Base-by-base conservation (phyloP, 2,888 invertebrate species). In the Malthinus flaveolus region DNA sequence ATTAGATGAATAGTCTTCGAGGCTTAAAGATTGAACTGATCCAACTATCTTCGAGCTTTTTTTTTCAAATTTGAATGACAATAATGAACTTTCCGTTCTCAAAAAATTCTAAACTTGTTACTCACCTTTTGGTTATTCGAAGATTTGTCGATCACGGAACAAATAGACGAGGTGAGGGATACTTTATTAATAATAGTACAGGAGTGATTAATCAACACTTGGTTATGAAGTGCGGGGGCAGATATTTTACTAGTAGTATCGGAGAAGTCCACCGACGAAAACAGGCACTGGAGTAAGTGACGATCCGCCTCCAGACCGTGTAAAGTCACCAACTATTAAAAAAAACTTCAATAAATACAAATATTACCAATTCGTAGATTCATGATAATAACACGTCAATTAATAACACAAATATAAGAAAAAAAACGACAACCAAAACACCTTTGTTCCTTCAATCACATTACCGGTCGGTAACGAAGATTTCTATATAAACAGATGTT, bases 241-340 rank as follows among this genome's bases (percentile, higher is more conserved):
- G 85, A 84, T 63, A 85, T 82, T 68, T 86, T 81, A 81, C 84
- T 77, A 72, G 84, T 72, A 65, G 82, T 83, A 72, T 85, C 84
- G 77, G 83, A 88, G 84, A 93, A 91, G 79, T 94, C 90, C 78
- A 95, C 89, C 74, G 88, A 87, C 74, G 94, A 91, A 81, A 96
- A 91, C 80, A 97, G 87, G 83, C 93, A 93, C 85, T 93, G 93
- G 85, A 95, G 88, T 81, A 95, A 88, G 86, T 96, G 95, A 84
- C 95, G 90, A 85, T 96, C 95, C 83, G 95, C 95, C 88, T 96
- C 95, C 84, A 93, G 87, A 82, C 96, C 96, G 87, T 94, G 91
- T 78, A 88, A 85, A 83, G 87, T 87, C 76, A 95, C 90, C 82
- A 95, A 86, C 95, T 96, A 70, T 69, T 63, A 71, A 68, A 74